phyloP scores from a whole-genome alignment of 2,888 invertebrate genomes.

The Andrena minutula region DNA sequence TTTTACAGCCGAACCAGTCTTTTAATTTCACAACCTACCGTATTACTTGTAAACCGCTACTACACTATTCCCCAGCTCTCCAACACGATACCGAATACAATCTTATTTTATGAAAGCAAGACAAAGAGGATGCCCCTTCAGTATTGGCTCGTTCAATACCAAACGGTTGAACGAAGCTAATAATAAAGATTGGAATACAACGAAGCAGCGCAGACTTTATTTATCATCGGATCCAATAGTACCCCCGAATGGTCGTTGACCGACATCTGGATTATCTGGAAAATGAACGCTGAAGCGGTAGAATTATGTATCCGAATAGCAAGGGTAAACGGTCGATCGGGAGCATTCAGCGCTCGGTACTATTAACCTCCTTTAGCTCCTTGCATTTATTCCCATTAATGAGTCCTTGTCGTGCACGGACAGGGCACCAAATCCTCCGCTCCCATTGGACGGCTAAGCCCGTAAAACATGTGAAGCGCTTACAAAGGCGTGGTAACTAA shows the following conservation, averaged over 20 bases:
- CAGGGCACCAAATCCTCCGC: conserved; percentile 1
- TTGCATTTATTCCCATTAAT: conserved; percentile 43
- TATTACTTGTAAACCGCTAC: background rate
- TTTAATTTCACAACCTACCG: background rate
- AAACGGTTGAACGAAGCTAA: background rate
- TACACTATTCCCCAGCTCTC: background rate
- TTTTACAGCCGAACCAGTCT: background rate
- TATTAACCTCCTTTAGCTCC: conserved; percentile 52
- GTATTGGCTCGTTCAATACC: conserved; percentile 1
- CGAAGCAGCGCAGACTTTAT: conserved; percentile 22
- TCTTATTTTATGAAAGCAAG: background rate
- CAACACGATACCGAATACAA: background rate
- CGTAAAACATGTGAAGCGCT: conserved; percentile 21
- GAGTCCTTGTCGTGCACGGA: conserved; percentile 7
- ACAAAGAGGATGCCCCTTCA: background rate
- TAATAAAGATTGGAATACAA: conserved; percentile 23
- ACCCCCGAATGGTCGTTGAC: conserved; percentile 46
- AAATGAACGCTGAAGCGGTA: conserved; percentile 29
- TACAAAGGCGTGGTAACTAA: conserved; percentile 33
- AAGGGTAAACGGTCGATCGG: conserved; percentile 40
- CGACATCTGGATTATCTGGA: conserved; percentile 48
- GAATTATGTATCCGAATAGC: conserved; percentile 22
- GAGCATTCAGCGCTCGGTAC: conserved; percentile 40
- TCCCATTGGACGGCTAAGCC: conserved; percentile 34
- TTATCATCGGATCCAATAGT: conserved; percentile 27